These are phyloP conservation scores for Pseudomyrmex concolor DNA, from an alignment of 1,140 invertebrate species.

Conservation along the genomic window DNA sequence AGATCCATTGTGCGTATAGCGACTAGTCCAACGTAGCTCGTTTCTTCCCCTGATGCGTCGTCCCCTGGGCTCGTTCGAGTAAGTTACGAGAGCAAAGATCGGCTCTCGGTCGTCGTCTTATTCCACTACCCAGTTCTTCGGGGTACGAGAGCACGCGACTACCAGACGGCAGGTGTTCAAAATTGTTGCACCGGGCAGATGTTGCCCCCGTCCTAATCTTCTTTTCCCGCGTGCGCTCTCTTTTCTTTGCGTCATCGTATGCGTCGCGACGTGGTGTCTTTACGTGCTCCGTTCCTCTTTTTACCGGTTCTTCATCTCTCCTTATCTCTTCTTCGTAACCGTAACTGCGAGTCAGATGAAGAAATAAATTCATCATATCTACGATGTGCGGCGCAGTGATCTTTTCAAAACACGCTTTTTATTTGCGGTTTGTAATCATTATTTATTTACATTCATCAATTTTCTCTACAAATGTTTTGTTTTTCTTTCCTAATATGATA, in stretches of 20 bases:
- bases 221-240: conserved; percentile 51
- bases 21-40: background rate
- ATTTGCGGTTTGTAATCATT: conserved; percentile 14
- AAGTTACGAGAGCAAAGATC: conserved; percentile 71
- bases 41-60: background rate
- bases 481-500: background rate
- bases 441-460: background rate
- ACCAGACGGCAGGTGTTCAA: conserved; percentile 82
- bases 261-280: conserved; percentile 41
- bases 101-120: conserved; percentile 71
- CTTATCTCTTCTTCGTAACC: conserved; percentile 34
- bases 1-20: conserved; percentile 52
- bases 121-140: conserved; percentile 68
- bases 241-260: conserved; percentile 22
- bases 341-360: conserved; percentile 54
- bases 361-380: conserved; percentile 65
- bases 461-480: background rate
- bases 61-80: conserved; percentile 46
- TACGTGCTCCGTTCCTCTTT: conserved; percentile 27
- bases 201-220: conserved; percentile 74
- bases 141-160: conserved; percentile 81
- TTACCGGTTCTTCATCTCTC: conserved; percentile 19
- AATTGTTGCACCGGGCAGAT: conserved; percentile 83
- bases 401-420: conserved; percentile 23
- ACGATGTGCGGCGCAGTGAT: conserved; percentile 27